Evolutionary conservation across 2,113 vertebrate genomes (phyloP), one percentile per base, ranked within the genome.

Genomic region (Salminus brasiliensis): DNA sequence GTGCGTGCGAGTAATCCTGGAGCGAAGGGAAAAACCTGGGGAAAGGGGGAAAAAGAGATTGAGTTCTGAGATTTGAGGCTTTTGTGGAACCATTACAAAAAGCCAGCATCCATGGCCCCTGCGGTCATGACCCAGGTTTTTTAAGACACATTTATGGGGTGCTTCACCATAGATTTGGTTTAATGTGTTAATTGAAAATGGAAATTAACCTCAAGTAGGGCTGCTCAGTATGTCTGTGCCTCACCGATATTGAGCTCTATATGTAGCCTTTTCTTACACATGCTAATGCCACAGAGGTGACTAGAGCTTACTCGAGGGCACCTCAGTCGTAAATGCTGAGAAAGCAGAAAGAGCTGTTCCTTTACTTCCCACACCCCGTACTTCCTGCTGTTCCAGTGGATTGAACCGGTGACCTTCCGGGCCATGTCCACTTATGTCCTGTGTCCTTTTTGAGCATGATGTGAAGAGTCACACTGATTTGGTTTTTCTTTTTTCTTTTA

Each of bases 1-100:
- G 5, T 30, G 43, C 10, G 62, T 86, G 75, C 69, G 72, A 85
- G 84, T 88, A 88, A 90, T 86, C 41, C 65, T 7, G 12, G 29
- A 39, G 39, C 41, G 43, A 65, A 71, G 69, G 29, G 53, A 72
- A 57, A 84, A 68, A 12, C 30, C 43, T 70, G 36, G 72, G 57
- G 18, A 49, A 68, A 70, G 68, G 6, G 66, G 68, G 6, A 69
- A 75, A 71, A 43, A 47, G 68, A 47, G 84, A 71, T 43, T 34
- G 10, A 65, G 57, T 36, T 47, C 53, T 25, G 23, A 8, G 71
- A 32, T 36, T 63, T 13, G 18, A 13, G 71, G 32, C 49, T 55
- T 25, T 55, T 25, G 21, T 55, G 21, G 43, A 66, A 70, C 11
- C n/a, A 27, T 43, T 73, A 43, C 70, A 74, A n/a, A 72, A 68